Percentiles rank a stretch among this genome's conserved stretches.
Conservation (phyloP, 2,888 invertebrate genomes). For the Siphonodentalium dalli region DNA sequence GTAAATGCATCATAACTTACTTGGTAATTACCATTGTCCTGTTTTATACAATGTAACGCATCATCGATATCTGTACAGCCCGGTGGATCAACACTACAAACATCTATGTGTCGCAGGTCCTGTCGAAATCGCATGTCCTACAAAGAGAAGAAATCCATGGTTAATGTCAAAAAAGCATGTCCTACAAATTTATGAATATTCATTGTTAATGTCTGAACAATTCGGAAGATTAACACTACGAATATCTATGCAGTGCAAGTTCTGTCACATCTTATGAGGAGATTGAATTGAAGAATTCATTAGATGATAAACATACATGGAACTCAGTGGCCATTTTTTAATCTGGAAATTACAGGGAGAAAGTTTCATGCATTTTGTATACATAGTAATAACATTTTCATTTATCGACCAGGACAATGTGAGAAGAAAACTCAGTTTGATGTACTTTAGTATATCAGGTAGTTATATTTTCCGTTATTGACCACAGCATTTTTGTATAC, state of each 20-base stretch:
- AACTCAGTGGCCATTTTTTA: no score
- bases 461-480: no score
- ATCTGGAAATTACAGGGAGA: no score
- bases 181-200: not conserved
- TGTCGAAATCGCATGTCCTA: slow-evolving; percentile 73
- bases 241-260: not conserved
- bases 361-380: no score
- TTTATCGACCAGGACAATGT: no score
- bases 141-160: not conserved
- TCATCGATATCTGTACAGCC: slow-evolving; percentile 99
- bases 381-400: no score
- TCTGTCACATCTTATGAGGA: not conserved
- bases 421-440: no score
- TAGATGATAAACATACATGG: not conserved
- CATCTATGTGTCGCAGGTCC: slow-evolving; percentile 83
- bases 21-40: slow-evolving; percentile 79
- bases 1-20: no score
- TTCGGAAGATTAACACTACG: not conserved
- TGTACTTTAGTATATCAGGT: no score
- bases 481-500: no score
- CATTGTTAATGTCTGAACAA: not conserved
- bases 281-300: not conserved
- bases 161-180: not conserved
- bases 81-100: slow-evolving; percentile 97
- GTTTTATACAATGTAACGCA: slow-evolving; percentile 85